Evolutionary conservation across 2,797 vertebrate genomes (phyloP).

Genomic region (Petrocephalus schoutedeni): DNA sequence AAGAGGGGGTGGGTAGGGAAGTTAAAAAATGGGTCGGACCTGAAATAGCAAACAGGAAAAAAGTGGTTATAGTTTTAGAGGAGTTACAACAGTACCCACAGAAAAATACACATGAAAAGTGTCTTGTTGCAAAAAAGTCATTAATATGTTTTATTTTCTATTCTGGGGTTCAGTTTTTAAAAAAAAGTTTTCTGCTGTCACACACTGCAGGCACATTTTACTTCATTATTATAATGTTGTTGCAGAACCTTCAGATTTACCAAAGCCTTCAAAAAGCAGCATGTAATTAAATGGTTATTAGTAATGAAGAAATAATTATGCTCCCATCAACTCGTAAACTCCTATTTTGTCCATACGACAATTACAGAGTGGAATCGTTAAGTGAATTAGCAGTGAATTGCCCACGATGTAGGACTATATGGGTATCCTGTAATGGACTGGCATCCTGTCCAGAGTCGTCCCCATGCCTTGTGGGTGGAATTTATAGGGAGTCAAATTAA

Average conservation of each 20-base stretch:
- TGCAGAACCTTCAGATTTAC: neutral
- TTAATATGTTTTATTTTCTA: neutral
- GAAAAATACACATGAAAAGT: neutral
- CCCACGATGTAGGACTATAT: neutral
- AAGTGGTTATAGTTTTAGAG: conserved; percentile 16
- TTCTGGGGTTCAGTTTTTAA: neutral
- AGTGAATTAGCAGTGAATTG: neutral
- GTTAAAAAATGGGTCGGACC: conserved; percentile 13
- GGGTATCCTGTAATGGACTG: neutral
- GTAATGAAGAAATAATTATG: neutral
- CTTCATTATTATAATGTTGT: neutral
- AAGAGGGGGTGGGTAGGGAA: neutral
- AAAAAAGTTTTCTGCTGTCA: neutral
- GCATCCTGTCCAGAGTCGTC: neutral
- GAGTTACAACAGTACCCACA: neutral
- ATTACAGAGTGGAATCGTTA: neutral
- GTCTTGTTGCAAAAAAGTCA: neutral
- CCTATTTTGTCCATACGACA: neutral
- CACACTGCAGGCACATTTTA: neutral
- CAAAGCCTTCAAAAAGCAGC: neutral
- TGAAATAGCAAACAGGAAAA: conserved; percentile 14
- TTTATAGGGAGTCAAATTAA: neutral
- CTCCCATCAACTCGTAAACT: neutral
- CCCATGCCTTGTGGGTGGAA: neutral
- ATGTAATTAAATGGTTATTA: neutral